Evolutionary conservation across 2,113 vertebrate genomes (phyloP).

Genomic region (Pluvianellus socialis): DNA sequence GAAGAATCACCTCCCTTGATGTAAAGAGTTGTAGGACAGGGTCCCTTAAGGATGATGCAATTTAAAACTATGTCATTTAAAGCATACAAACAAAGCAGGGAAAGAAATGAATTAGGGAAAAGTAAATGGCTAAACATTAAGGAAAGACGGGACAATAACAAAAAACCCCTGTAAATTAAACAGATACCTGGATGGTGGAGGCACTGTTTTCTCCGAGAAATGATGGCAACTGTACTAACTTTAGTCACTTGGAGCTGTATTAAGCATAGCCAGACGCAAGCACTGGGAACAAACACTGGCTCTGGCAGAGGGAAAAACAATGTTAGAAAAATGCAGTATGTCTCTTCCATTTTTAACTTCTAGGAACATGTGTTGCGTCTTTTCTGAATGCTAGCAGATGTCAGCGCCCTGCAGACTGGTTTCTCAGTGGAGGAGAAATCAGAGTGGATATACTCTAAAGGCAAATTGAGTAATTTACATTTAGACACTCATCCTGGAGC

Average conservation of each 20-base stretch:
- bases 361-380: constrained; percentile 47
- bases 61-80: not conserved
- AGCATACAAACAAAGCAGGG: not conserved
- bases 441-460: constrained; percentile 44
- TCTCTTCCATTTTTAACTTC: constrained; percentile 58
- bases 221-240: not conserved
- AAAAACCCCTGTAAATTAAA: not conserved
- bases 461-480: constrained; percentile 64
- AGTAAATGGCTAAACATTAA: not conserved
- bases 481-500: constrained; percentile 45
- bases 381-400: constrained; percentile 57
- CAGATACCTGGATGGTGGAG: not conserved
- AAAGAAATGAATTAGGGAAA: not conserved
- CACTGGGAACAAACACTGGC: not conserved
- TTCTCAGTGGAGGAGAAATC: constrained; percentile 40
- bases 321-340: constrained; percentile 45
- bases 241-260: not conserved
- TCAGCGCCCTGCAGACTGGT: constrained; percentile 48
- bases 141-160: not conserved
- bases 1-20: not conserved
- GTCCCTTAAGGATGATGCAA: not conserved
- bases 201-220: not conserved
- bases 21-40: not conserved
- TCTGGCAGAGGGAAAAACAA: constrained; percentile 23
- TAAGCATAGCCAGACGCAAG: not conserved